Percentiles rank a stretch among this genome's conserved stretches.
Evolutionary conservation across 37 sponge, comb jelly and placozoan genomes (phyloP).

Genomic region (Petrosia ficiformis): DNA sequence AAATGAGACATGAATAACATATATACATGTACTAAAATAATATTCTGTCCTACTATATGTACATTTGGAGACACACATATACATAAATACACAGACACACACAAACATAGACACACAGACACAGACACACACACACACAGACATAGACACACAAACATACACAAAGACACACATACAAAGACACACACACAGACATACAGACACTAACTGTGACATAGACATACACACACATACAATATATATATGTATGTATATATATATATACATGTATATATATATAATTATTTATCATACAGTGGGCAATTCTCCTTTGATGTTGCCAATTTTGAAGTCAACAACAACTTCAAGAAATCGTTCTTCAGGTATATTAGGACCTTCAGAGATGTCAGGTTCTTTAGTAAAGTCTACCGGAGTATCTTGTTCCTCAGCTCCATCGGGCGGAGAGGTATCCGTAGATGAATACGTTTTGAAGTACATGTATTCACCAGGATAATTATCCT

Average conservation of each 20-base stretch:
- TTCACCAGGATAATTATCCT: slow-evolving; percentile 76
- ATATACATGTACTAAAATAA: too few species aligned
- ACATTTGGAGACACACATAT: too few species aligned
- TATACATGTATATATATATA: background rate
- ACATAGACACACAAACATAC: too few species aligned
- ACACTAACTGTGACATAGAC: slow-evolving; percentile 9
- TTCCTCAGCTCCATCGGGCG: background rate
- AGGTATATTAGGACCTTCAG: background rate
- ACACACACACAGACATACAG: too few species aligned
- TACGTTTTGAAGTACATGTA: slow-evolving; percentile 48
- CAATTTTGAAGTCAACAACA: slow-evolving; percentile 39
- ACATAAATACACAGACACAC: too few species aligned
- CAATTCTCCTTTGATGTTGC: slow-evolving; percentile 68
- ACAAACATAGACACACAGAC: background rate
- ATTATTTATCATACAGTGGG: slow-evolving; percentile 42
- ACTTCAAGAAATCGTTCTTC: slow-evolving; percentile 52
- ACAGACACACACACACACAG: slow-evolving; percentile 30
- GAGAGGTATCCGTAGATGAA: background rate
- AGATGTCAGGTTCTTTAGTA: slow-evolving; percentile 8
- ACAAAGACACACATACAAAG: too few species aligned
- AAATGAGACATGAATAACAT: too few species aligned
- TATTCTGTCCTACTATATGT: too few species aligned
- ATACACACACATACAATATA: too few species aligned
- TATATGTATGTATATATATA: too few species aligned
- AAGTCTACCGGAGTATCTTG: background rate